Evolutionary conservation across 2,113 vertebrate species (phyloP).

Genomic region (Arothron firmamentum): DNA sequence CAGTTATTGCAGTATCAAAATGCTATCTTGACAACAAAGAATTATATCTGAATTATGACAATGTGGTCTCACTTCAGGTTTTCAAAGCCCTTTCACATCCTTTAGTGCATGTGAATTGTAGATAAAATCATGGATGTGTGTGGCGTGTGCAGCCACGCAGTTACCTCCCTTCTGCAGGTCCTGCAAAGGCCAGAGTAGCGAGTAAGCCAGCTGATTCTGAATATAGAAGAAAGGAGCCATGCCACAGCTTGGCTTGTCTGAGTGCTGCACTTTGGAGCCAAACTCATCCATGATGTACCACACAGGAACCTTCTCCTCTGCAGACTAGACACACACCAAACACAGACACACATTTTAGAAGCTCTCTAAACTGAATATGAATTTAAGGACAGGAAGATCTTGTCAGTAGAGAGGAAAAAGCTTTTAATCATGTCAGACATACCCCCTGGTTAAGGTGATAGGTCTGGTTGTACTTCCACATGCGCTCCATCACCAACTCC

Average conservation of each 20-base stretch:
- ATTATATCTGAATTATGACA: no score
- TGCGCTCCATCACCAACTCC: constrained; percentile 81
- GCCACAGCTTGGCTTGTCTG: constrained; percentile 81
- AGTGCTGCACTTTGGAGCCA: constrained; percentile 88
- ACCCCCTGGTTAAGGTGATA: constrained; percentile 91
- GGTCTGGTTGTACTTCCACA: constrained; percentile 98
- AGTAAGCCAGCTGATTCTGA: constrained; percentile 82
- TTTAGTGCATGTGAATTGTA: no score
- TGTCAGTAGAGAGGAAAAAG: no score
- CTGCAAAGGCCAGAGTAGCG: constrained; percentile 87
- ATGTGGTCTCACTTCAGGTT: no score
- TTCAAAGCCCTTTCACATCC: no score
- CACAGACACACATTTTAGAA: neutral
- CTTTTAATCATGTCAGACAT: neutral
- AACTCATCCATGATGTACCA: constrained; percentile 99
- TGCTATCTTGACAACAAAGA: no score
- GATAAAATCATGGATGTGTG: neutral
- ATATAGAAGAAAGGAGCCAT: constrained; percentile 85
- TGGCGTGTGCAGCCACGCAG: neutral
- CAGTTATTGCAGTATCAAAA: no score
- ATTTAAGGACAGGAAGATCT: neutral
- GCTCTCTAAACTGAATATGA: neutral
- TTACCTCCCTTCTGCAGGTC: constrained; percentile 86
- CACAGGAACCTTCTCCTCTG: constrained; percentile 86
- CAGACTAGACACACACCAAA: constrained; percentile 55